phyloP scores from a whole-genome alignment of 2,113 vertebrate species.

The Psittacus erithacus region DNA sequence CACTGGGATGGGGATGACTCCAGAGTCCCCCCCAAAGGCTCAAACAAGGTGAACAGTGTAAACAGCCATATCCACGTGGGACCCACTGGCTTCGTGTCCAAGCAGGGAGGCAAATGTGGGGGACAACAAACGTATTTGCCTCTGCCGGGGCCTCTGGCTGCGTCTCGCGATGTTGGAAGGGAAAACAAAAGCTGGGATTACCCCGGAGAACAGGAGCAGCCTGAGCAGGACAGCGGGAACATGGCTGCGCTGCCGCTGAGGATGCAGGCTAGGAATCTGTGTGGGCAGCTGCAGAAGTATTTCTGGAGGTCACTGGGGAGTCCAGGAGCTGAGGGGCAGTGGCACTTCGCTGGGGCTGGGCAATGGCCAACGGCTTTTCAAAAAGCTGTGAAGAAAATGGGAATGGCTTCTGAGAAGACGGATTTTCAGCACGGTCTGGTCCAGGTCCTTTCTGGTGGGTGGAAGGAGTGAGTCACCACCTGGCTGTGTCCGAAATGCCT shows the following conservation, averaged over 20 bases:
- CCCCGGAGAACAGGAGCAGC: not conserved
- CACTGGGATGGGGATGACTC: not conserved
- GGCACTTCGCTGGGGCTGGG: not conserved
- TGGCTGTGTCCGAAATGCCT: not conserved
- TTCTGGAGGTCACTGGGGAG: constrained; percentile 9
- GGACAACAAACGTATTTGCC: not conserved
- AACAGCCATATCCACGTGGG: not conserved
- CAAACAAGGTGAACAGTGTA: not conserved
- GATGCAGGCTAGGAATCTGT: not conserved
- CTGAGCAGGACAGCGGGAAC: accelerated
- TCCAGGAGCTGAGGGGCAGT: not conserved
- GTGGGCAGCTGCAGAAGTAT: constrained; percentile 19
- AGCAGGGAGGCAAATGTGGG: not conserved
- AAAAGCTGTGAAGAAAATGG: not conserved
- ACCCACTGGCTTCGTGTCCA: not conserved
- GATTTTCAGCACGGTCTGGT: not conserved
- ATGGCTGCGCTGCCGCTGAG: not conserved
- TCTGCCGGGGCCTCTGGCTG: not conserved
- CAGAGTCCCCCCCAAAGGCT: not conserved
- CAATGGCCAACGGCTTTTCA: not conserved
- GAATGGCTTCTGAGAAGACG: not conserved
- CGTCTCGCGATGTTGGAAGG: accelerated
- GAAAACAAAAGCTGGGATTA: not conserved
- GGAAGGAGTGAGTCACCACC: not conserved
- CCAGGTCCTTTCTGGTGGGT: not conserved